Percentiles rank a stretch among this genome's conserved stretches.
Evolutionary conservation across 2,888 invertebrate genomes (phyloP).

Genomic region (Brenthis ino): DNA sequence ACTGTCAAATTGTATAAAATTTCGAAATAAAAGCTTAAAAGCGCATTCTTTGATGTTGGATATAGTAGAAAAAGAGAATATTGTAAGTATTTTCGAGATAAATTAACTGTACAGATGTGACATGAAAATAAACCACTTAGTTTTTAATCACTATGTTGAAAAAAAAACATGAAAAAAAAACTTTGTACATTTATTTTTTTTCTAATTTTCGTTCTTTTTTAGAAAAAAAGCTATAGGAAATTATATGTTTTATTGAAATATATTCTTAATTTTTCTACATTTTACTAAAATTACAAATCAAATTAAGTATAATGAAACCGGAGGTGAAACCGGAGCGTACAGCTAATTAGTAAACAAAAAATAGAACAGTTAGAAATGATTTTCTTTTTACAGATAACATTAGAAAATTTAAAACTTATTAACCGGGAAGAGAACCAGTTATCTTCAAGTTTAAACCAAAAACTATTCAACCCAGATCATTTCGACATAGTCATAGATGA

Average conservation of each 20-base stretch:
- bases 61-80: constrained; percentile 48
- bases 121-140: no score
- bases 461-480: constrained; percentile 45
- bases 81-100: constrained; percentile 50
- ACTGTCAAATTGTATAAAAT: constrained; percentile 48
- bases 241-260: neutral
- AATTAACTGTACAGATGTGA: no score
- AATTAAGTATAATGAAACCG: no score
- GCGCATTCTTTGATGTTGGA: constrained; percentile 56
- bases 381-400: constrained; percentile 55
- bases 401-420: constrained; percentile 52
- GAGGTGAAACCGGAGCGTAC: no score
- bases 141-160: no score
- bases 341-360: no score
- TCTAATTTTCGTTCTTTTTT: neutral
- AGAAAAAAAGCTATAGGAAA: neutral
- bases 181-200: neutral
- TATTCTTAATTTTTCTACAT: no score
- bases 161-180: no score
- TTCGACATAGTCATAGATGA: constrained; percentile 44
- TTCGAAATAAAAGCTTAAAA: constrained; percentile 51
- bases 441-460: constrained; percentile 43
- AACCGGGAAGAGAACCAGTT: constrained; percentile 52
- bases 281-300: no score
- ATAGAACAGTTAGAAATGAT: no score